These are phyloP conservation scores for Zophobas atratus DNA, from an alignment of 1,140 invertebrate species.

Conservation along the genomic window DNA sequence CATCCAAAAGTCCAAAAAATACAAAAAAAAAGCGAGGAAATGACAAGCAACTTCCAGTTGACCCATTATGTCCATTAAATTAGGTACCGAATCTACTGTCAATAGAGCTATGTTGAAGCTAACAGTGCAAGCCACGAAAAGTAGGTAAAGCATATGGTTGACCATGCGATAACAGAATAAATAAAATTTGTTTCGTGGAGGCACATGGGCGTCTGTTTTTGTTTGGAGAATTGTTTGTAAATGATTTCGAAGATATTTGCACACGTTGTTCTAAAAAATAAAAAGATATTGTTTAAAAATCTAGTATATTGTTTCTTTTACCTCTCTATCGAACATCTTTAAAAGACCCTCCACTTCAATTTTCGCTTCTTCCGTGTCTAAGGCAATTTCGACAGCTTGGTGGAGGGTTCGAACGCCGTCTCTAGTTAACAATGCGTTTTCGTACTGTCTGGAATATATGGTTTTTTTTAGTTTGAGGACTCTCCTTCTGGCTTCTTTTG, in stretches of 20 bases:
- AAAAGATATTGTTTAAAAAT: background rate
- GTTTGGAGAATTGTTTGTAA: background rate
- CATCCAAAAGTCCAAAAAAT: too few species aligned
- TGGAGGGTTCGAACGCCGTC: conserved; percentile 67
- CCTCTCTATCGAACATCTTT: conserved; percentile 32
- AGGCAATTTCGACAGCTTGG: conserved; percentile 68
- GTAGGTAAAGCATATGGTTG: too few species aligned
- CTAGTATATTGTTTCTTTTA: background rate
- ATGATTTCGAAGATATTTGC: background rate
- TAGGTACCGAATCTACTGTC: too few species aligned
- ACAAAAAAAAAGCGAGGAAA: too few species aligned
- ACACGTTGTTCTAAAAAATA: background rate
- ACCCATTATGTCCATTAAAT: too few species aligned
- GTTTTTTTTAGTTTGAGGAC: conserved; percentile 69
- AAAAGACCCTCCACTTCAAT: conserved; percentile 67
- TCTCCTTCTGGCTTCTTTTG: conserved; percentile 69
- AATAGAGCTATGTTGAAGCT: too few species aligned
- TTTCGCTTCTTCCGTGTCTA: conserved; percentile 66
- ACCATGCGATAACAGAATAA: too few species aligned
- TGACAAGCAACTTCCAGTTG: too few species aligned
- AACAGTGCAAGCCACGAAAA: too few species aligned
- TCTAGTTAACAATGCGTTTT: conserved; percentile 69
- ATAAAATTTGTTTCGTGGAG: background rate
- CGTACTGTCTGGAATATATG: conserved; percentile 69
- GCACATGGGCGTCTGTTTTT: background rate